Conservation (phyloP, 2,888 invertebrate species). For the Dysmachus trigonus region DNA sequence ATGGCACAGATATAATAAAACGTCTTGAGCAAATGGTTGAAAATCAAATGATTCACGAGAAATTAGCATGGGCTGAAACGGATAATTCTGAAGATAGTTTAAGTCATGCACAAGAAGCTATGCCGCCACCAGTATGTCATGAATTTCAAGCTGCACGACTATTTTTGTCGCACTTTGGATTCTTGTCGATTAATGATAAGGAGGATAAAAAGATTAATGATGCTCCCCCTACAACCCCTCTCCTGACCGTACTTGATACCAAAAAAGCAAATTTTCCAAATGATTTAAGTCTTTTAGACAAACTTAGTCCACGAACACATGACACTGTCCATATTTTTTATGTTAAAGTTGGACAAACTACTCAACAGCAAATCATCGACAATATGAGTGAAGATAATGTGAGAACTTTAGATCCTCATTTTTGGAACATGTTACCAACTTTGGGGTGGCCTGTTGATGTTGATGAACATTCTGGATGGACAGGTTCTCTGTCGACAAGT, state of each 20-base stretch:
- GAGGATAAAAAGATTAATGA: constrained; percentile 62
- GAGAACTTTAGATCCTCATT: constrained; percentile 65
- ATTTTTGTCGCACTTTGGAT: constrained; percentile 95
- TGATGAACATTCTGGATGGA: constrained; percentile 91
- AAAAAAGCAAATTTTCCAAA: constrained; percentile 73
- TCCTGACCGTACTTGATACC: constrained; percentile 61
- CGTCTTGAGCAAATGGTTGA: constrained; percentile 78
- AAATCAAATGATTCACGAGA: constrained; percentile 72
- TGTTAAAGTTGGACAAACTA: constrained; percentile 85
- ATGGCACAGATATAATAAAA: constrained; percentile 65
- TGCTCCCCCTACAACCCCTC: constrained; percentile 57
- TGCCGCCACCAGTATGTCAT: constrained; percentile 82
- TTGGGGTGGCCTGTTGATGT: constrained; percentile 91
- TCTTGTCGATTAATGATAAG: constrained; percentile 72
- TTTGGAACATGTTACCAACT: constrained; percentile 72
- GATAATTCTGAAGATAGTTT: constrained; percentile 62
- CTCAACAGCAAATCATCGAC: constrained; percentile 78
- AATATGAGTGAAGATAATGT: constrained; percentile 61
- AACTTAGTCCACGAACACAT: constrained; percentile 84
- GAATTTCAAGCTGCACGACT: constrained; percentile 96
- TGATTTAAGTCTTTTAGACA: constrained; percentile 85
- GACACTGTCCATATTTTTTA: constrained; percentile 96
- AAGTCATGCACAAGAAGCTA: constrained; percentile 75
- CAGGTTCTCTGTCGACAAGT: constrained; percentile 87
- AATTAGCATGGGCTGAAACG: constrained; percentile 66